Conservation (phyloP, 1,140 invertebrate species). For the Drosophila aff. region DNA sequence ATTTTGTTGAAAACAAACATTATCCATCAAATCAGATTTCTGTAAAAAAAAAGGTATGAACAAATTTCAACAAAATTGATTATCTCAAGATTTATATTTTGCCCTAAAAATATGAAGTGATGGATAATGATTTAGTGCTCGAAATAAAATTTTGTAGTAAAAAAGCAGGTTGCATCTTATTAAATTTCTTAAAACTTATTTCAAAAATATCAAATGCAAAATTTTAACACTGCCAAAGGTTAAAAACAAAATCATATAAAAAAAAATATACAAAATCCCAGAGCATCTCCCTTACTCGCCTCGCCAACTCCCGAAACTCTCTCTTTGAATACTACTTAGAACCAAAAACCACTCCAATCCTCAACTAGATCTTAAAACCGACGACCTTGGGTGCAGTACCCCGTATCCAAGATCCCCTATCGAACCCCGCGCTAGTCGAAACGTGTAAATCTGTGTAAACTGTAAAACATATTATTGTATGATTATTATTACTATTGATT, state of each 20-base stretch:
- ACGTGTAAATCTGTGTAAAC: constrained; percentile 72
- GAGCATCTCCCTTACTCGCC: constrained; percentile 53
- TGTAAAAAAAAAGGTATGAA: no score
- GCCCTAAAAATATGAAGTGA: neutral
- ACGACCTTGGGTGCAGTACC: constrained; percentile 28
- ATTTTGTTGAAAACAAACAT: no score
- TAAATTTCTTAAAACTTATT: constrained; percentile 1
- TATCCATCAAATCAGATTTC: neutral
- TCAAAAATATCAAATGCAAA: constrained; percentile 55
- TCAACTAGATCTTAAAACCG: constrained; percentile 44
- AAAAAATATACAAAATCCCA: constrained; percentile 11
- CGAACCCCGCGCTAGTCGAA: constrained; percentile 47
- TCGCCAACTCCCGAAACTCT: constrained; percentile 13
- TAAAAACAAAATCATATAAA: constrained; percentile 20
- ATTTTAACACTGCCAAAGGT: constrained; percentile 65
- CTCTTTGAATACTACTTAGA: constrained; percentile 11
- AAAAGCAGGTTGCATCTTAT: neutral
- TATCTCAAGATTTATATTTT: neutral
- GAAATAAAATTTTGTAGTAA: neutral
- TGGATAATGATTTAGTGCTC: neutral
- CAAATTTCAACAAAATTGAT: neutral
- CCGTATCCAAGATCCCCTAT: constrained; percentile 30
- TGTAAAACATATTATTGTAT: constrained; percentile 75
- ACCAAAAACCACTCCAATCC: constrained; percentile 38
- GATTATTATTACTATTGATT: constrained; percentile 73